A percentile compares a stretch with the other conserved stretches of the same genome.
phyloP scores from a whole-genome alignment of 2,888 invertebrate species.

The Pristionchus maxplancki region DNA sequence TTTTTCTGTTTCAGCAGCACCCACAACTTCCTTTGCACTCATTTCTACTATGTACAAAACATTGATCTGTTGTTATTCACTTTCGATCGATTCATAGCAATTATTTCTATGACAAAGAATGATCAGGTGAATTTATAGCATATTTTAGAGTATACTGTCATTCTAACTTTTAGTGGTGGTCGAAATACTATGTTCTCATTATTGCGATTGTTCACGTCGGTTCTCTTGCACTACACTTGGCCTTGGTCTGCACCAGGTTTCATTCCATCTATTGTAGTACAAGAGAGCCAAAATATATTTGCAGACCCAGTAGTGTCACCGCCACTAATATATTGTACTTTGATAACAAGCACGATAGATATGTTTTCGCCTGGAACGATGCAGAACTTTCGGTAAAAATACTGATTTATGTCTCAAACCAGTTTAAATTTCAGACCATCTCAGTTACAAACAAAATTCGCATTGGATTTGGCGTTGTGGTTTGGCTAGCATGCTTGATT shows the following conservation, averaged over 20 bases:
- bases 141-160: not conserved
- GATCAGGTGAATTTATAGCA: not conserved
- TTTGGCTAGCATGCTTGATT: not conserved
- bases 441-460: not conserved
- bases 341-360: not conserved
- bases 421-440: not conserved
- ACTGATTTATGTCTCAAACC: not conserved
- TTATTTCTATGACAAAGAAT: not conserved
- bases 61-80: not conserved
- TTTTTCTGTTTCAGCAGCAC: not conserved
- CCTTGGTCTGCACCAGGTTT: not conserved
- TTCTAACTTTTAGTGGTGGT: not conserved
- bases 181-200: not conserved
- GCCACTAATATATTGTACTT: not conserved
- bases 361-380: not conserved
- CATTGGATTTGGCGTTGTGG: not conserved
- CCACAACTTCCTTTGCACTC: not conserved
- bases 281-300: too few relatives aligned
- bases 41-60: conserved; percentile 21
- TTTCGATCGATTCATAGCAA: not conserved
- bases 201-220: not conserved
- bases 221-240: not conserved
- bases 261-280: not conserved
- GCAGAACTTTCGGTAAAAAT: not conserved
- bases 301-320: not conserved